A percentile compares a stretch with the other conserved stretches of the same genome.
phyloP scores from a whole-genome alignment of 1,140 invertebrate species.

The Phortica variegata region DNA sequence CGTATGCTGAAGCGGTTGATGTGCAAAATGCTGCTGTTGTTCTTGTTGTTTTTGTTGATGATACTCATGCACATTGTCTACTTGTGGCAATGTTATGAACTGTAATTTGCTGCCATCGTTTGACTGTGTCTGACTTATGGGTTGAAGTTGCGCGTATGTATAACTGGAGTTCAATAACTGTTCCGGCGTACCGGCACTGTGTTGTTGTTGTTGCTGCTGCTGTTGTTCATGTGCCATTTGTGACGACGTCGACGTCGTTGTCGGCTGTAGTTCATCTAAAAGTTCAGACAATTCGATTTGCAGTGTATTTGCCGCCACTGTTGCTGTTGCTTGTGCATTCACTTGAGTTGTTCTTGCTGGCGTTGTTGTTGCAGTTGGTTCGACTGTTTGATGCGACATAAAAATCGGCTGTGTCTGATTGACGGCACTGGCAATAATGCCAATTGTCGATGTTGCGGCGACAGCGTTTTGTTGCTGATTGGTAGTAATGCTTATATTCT shows the following conservation, averaged over 20 bases:
- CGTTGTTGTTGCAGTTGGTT: not conserved
- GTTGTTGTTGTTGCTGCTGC: not conserved
- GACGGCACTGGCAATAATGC: no score
- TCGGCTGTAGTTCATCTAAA: conserved; percentile 34
- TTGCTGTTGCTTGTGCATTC: not conserved
- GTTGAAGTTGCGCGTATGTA: no score
- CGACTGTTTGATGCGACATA: not conserved
- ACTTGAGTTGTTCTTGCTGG: not conserved
- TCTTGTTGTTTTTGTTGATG: not conserved
- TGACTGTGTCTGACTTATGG: no score
- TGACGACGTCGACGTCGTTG: not conserved
- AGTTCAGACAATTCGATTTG: conserved; percentile 36
- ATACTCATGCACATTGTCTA: no score
- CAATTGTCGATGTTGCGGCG: no score
- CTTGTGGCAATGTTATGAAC: no score
- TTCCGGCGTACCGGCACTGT: conserved; percentile 14
- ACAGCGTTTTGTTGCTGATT: no score
- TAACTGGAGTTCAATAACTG: no score
- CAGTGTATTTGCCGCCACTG: conserved; percentile 20
- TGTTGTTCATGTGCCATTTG: not conserved
- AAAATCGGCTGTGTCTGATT: no score
- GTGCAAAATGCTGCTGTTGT: not conserved
- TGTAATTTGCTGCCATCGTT: no score
- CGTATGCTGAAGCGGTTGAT: conserved; percentile 4
- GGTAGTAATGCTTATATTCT: no score